These are phyloP conservation scores for Melipona beecheii DNA, from an alignment of 2,888 invertebrate genomes.

Conservation along the genomic window DNA sequence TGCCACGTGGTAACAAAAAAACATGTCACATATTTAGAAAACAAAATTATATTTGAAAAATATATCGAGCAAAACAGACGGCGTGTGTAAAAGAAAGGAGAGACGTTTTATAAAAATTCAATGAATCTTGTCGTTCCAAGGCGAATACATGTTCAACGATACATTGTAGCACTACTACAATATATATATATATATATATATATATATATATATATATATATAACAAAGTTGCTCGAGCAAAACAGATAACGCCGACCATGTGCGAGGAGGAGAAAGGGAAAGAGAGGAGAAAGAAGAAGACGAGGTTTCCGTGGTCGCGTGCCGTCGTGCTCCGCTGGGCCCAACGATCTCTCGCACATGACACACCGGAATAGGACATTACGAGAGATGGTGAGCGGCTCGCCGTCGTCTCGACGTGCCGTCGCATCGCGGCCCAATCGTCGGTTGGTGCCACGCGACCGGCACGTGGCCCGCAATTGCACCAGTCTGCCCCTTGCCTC, in stretches of 20 bases:
- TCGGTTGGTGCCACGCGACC: slow-evolving; percentile 67
- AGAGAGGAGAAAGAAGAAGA: slow-evolving; percentile 1
- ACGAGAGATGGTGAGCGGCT: slow-evolving; percentile 65
- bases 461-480: slow-evolving; percentile 70
- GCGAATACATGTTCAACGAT: too few relatives aligned
- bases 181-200: too few relatives aligned
- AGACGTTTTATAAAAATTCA: too few relatives aligned
- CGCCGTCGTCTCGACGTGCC: slow-evolving; percentile 28
- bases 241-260: neutral
- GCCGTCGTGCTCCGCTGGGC: slow-evolving; percentile 76
- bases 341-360: slow-evolving; percentile 80
- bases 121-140: too few relatives aligned
- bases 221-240: neutral
- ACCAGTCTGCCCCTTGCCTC: slow-evolving; percentile 39
- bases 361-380: slow-evolving; percentile 77
- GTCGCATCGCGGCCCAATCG: slow-evolving; percentile 28
- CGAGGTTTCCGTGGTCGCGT: slow-evolving; percentile 72
- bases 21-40: too few relatives aligned
- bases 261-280: neutral
- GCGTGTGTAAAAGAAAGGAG: too few relatives aligned
- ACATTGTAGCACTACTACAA: too few relatives aligned
- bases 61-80: too few relatives aligned
- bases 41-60: too few relatives aligned
- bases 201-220: too few relatives aligned
- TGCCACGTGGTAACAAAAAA: too few relatives aligned